Evolutionary conservation across 2,888 invertebrate species (phyloP).

Genomic region (Drosophila formosana): DNA sequence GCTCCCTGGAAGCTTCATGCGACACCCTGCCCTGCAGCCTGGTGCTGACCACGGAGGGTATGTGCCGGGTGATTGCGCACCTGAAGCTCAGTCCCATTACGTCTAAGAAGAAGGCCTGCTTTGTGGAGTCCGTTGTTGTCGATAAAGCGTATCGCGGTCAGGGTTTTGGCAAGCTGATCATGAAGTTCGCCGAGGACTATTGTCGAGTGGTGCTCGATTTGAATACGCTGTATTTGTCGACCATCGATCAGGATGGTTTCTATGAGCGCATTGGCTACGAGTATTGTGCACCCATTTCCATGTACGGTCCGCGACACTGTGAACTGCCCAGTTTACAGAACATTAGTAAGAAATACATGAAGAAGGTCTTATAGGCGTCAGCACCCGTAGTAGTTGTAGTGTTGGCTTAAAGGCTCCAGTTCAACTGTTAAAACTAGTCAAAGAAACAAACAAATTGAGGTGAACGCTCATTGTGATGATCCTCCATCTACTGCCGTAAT

Average conservation of each 20-base stretch:
- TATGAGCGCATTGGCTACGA: slow-evolving; percentile 91
- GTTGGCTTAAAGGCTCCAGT: slow-evolving; percentile 52
- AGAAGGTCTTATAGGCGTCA: slow-evolving; percentile 84
- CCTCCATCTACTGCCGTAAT: slow-evolving; percentile 43
- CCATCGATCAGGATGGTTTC: slow-evolving; percentile 91
- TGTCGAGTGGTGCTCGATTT: slow-evolving; percentile 88
- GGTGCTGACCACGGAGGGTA: slow-evolving; percentile 87
- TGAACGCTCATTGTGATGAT: slow-evolving; percentile 45
- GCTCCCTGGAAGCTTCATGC: slow-evolving; percentile 90
- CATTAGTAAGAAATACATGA: slow-evolving; percentile 85
- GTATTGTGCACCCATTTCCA: slow-evolving; percentile 89
- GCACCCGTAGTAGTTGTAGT: slow-evolving; percentile 67
- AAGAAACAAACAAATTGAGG: slow-evolving; percentile 39
- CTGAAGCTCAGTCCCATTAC: slow-evolving; percentile 92
- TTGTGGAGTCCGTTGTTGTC: slow-evolving; percentile 93
- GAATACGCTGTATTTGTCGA: slow-evolving; percentile 89
- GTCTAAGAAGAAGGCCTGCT: slow-evolving; percentile 89
- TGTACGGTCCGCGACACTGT: slow-evolving; percentile 87
- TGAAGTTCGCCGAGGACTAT: slow-evolving; percentile 91
- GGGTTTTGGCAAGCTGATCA: slow-evolving; percentile 91
- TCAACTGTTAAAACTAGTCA: slow-evolving; percentile 64
- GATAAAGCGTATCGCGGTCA: slow-evolving; percentile 89
- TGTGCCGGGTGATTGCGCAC: slow-evolving; percentile 90
- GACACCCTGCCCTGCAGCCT: slow-evolving; percentile 90
- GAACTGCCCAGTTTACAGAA: slow-evolving; percentile 83